Evolutionary conservation across 1,140 invertebrate species (phyloP).

Genomic region (Heliconius congener): DNA sequence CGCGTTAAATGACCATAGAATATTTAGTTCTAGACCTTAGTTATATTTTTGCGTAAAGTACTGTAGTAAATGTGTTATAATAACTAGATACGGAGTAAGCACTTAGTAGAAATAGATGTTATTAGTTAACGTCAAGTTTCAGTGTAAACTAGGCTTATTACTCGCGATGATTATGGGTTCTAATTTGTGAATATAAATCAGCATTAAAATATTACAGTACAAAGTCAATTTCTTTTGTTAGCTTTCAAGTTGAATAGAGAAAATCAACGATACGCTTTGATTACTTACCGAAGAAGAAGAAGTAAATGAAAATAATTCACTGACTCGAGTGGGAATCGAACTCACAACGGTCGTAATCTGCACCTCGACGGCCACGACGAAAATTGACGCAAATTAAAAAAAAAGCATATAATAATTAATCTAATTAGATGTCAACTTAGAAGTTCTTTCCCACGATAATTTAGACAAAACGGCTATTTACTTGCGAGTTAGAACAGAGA

Average conservation of each 20-base stretch:
- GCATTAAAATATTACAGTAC: too few relatives aligned
- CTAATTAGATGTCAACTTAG: conserved; percentile 1
- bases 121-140: conserved; percentile 1
- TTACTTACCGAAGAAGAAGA: too few relatives aligned
- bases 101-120: neutral
- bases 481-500: conserved; percentile 26
- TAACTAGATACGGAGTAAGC: conserved; percentile 1
- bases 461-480: conserved; percentile 25
- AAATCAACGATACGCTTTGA: too few relatives aligned
- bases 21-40: neutral
- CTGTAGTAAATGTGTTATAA: neutral
- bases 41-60: conserved; percentile 1
- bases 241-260: too few relatives aligned
- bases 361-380: accelerated
- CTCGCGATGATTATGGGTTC: neutral
- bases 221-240: too few relatives aligned
- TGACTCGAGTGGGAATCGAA: too few relatives aligned
- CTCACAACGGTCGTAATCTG: too few relatives aligned
- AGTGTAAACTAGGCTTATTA: conserved; percentile 4
- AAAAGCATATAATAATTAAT: neutral
- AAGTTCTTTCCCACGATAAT: conserved; percentile 26
- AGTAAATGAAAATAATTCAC: too few relatives aligned
- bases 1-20: neutral
- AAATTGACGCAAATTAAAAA: neutral
- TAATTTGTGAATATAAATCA: neutral